Percentiles rank a stretch among this genome's conserved stretches.
Conservation (phyloP, 1,140 invertebrate genomes). For the Drosophila bipectinata region DNA sequence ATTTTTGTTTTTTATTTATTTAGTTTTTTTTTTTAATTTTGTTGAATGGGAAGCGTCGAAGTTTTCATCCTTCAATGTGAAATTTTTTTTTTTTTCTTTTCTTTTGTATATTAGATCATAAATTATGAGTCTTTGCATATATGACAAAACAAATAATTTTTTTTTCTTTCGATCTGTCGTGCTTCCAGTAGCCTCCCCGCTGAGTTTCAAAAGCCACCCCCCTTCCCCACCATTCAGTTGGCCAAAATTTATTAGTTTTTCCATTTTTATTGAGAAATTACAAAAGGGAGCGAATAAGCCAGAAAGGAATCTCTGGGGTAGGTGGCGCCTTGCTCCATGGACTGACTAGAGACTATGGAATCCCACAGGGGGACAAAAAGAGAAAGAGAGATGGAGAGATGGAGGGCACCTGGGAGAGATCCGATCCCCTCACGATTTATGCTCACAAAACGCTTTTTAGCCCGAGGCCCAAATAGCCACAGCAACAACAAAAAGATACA, state of each 20-base stretch:
- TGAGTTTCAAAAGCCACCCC: constrained; percentile 31
- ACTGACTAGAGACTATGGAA: constrained; percentile 24
- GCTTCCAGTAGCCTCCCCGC: constrained; percentile 62
- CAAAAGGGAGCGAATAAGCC: constrained; percentile 23
- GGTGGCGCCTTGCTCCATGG: constrained; percentile 45
- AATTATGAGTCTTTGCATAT: constrained; percentile 70
- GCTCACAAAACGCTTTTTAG: constrained; percentile 68
- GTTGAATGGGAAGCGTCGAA: constrained; percentile 53
- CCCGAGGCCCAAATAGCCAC: constrained; percentile 22
- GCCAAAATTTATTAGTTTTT: constrained; percentile 51
- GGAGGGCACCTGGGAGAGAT: constrained; percentile 16
- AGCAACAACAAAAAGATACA: constrained; percentile 22
- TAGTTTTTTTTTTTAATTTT: constrained; percentile 13
- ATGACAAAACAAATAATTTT: constrained; percentile 75
- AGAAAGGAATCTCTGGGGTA: constrained; percentile 36
- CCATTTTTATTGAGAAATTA: constrained; percentile 53
- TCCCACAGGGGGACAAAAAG: neutral
- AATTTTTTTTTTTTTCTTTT: constrained; percentile 35
- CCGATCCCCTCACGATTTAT: constrained; percentile 65
- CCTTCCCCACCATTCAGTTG: constrained; percentile 29
- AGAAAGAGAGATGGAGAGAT: constrained; percentile 12
- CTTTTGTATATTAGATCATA: constrained; percentile 65
- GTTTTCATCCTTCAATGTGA: constrained; percentile 59
- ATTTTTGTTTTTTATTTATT: constrained; percentile 18
- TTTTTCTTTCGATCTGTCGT: constrained; percentile 33